Evolutionary conservation across 2,888 invertebrate genomes (phyloP).

Genomic region (Rhimphoctona megacephalus): DNA sequence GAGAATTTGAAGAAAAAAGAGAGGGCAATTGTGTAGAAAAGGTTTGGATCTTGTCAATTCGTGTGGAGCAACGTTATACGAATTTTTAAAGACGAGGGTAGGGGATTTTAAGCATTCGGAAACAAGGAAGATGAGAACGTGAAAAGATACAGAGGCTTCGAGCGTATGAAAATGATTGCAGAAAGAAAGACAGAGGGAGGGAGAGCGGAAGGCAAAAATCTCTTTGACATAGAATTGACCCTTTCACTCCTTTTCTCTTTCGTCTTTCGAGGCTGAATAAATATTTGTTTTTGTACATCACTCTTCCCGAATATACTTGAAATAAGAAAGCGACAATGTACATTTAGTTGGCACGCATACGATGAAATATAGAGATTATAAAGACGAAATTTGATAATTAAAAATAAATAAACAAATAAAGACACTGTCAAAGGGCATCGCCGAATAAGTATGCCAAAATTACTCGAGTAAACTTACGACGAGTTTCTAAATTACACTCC

Average conservation of each 20-base stretch:
- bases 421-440: not conserved
- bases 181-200: not conserved
- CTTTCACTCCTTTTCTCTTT: not conserved
- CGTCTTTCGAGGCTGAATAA: slow-evolving; percentile 27
- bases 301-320: not conserved
- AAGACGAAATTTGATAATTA: not conserved
- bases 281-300: slow-evolving; percentile 25
- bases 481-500: too few species aligned
- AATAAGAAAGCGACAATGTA: not conserved
- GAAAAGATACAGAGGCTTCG: slow-evolving; percentile 10
- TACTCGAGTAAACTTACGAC: too few species aligned
- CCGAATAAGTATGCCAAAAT: too few species aligned
- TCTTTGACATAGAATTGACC: slow-evolving; percentile 1
- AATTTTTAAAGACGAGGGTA: not conserved
- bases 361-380: not conserved
- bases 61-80: not conserved
- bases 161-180: not conserved
- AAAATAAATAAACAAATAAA: not conserved
- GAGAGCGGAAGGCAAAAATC: not conserved
- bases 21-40: slow-evolving; percentile 34
- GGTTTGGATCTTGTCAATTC: not conserved
- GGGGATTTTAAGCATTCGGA: not conserved
- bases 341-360: not conserved
- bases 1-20: not conserved
- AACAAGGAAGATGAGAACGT: slow-evolving; percentile 8